Evolutionary conservation across 1,140 invertebrate species (phyloP), one percentile per base, ranked within the genome.

Genomic region (Chironomus striatipennis): DNA sequence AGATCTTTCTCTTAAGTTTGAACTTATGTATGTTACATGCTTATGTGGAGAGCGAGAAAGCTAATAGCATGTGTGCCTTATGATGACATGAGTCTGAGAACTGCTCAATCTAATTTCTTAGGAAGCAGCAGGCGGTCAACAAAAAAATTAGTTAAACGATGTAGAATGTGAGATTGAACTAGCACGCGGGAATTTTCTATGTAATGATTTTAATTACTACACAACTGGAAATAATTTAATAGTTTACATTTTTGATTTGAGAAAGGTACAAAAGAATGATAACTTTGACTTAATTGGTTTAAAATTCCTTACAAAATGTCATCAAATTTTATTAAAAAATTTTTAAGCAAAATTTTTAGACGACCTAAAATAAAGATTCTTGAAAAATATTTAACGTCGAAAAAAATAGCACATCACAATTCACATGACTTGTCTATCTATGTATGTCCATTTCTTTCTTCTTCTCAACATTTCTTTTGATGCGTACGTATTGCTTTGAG

Each of bases 11-110:
- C 24, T 57, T 12, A n/a, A 57, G n/a, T 12, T 57, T 57, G 47
- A 57, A 34, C 24, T 1, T 34, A 34, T 34, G 24, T 34, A 34
- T 34, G 24, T 34, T 34, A 34, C 24, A 34, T 34, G 24, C 24
- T 34, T 34, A 34, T 57, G 47, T 57, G 47, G n/a, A n/a, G 47
- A 57, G 47, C 12, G n/a, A 57, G n/a, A 57, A 57, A 57, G 47
- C 47, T n/a, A 57, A 57, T 57, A 57, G 47, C 47, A 57, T 57
- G 47, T 57, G 47, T 57, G 47, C 47, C n/a, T 57, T 57, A 57
- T 57, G 47, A 57, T 57, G 47, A 57, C 47, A 57, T 57, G 47
- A 57, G 47, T 57, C 47, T 57, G n/a, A 12, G 12, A 12, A 57
- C 12, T 57, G 12, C n/a, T n/a, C 12, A n/a, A n/a, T 57, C 47